Percentiles rank a stretch among this genome's conserved stretches.
phyloP scores from a whole-genome alignment of 2,888 invertebrate genomes.

The Harpalus rufipes region DNA sequence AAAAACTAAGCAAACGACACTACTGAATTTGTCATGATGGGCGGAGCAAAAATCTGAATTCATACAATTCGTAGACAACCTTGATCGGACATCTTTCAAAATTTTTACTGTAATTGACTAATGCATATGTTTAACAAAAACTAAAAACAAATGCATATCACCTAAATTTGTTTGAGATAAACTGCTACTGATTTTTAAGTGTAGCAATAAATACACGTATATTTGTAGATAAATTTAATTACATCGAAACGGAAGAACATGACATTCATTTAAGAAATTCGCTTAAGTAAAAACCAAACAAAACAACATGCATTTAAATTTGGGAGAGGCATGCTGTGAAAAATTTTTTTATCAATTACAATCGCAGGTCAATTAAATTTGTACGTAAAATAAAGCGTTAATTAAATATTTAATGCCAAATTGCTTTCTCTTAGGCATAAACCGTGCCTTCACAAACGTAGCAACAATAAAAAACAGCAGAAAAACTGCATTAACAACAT shows the following conservation, averaged over 20 bases:
- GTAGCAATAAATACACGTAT: constrained; percentile 26
- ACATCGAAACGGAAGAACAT: constrained; percentile 38
- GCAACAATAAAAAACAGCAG: constrained; percentile 16
- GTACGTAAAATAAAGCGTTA: constrained; percentile 42
- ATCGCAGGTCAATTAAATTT: constrained; percentile 39
- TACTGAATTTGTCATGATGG: too few species aligned
- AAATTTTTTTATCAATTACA: constrained; percentile 42
- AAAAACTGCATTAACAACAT: constrained; percentile 30
- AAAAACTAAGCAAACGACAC: too few species aligned
- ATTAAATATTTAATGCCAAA: constrained; percentile 45
- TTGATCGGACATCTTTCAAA: too few species aligned
- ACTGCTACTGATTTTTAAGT: constrained; percentile 21
- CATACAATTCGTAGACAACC: too few species aligned
- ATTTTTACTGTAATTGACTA: not conserved
- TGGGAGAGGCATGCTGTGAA: constrained; percentile 22
- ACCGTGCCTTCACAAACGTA: constrained; percentile 7
- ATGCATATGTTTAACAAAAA: not conserved
- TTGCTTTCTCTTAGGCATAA: constrained; percentile 11
- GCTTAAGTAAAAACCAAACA: constrained; percentile 18
- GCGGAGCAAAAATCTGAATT: too few species aligned
- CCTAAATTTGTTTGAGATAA: constrained; percentile 32
- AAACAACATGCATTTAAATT: constrained; percentile 18
- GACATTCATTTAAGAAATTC: constrained; percentile 38
- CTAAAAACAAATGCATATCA: not conserved
- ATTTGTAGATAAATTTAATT: constrained; percentile 30